A percentile compares a stretch with the other conserved stretches of the same genome.
Evolutionary conservation across 1,140 invertebrate genomes (phyloP).

Genomic region (Cotesia typhae): DNA sequence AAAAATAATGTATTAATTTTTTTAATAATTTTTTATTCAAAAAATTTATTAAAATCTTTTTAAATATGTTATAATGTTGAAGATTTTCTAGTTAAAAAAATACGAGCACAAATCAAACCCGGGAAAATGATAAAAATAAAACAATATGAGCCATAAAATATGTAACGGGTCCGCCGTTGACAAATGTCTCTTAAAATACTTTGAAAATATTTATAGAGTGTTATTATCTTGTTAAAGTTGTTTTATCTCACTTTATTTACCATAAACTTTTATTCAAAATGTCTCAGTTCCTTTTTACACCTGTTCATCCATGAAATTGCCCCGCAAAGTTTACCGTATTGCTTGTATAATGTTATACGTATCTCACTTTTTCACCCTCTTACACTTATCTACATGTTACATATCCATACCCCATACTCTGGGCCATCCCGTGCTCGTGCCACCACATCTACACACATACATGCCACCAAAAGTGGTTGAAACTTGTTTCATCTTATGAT

Average conservation of each 20-base stretch:
- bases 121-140: too few species aligned
- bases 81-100: too few species aligned
- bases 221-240: neutral
- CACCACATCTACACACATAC: constrained; percentile 1
- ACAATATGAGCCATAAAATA: too few species aligned
- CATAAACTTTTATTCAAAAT: constrained; percentile 1
- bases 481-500: constrained; percentile 26
- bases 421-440: neutral
- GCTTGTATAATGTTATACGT: constrained; percentile 13
- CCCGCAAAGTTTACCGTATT: neutral
- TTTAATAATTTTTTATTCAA: too few species aligned
- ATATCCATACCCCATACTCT: neutral
- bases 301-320: constrained; percentile 4
- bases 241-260: constrained; percentile 4
- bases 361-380: too few species aligned
- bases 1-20: too few species aligned
- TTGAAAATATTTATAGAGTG: too few species aligned
- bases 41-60: too few species aligned
- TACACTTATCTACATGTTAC: constrained; percentile 16
- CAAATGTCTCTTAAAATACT: too few species aligned
- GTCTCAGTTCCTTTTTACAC: constrained; percentile 1
- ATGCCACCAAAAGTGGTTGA: constrained; percentile 10
- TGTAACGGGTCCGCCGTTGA: too few species aligned
- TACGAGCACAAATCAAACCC: too few species aligned
- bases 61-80: too few species aligned